These are phyloP conservation scores for Platyrinchus mystaceus DNA, from an alignment of 2,797 vertebrate species.

Conservation along the genomic window DNA sequence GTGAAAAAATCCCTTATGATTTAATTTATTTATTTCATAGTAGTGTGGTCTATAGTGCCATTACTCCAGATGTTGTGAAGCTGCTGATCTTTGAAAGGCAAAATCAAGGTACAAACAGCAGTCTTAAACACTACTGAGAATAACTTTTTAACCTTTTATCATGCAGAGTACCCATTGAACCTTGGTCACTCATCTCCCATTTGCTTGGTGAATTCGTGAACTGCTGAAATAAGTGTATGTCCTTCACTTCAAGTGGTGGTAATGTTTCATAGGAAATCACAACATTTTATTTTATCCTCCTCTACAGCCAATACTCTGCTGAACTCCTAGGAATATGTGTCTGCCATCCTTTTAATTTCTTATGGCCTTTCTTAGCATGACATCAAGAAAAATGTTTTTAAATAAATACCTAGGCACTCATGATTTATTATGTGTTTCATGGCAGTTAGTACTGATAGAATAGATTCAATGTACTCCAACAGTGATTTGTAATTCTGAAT, in stretches of 20 bases:
- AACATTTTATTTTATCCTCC: background rate
- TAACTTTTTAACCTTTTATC: background rate
- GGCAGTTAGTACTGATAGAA: background rate
- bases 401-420: background rate
- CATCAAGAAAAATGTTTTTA: background rate
- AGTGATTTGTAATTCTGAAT: background rate
- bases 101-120: background rate
- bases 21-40: background rate
- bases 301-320: background rate
- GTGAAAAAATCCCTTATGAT: slow-evolving; percentile 22
- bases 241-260: background rate
- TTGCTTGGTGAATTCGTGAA: background rate
- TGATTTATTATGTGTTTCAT: background rate
- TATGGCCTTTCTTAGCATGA: background rate
- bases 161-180: background rate
- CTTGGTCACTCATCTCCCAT: background rate
- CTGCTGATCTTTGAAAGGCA: background rate
- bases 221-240: background rate
- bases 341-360: background rate
- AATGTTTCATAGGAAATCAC: background rate
- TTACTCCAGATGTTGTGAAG: background rate
- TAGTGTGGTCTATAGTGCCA: background rate
- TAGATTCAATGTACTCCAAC: background rate
- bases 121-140: background rate
- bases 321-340: background rate